Base-by-base conservation (phyloP, 2,113 vertebrate species). In the Leucoraja erinaceus region DNA sequence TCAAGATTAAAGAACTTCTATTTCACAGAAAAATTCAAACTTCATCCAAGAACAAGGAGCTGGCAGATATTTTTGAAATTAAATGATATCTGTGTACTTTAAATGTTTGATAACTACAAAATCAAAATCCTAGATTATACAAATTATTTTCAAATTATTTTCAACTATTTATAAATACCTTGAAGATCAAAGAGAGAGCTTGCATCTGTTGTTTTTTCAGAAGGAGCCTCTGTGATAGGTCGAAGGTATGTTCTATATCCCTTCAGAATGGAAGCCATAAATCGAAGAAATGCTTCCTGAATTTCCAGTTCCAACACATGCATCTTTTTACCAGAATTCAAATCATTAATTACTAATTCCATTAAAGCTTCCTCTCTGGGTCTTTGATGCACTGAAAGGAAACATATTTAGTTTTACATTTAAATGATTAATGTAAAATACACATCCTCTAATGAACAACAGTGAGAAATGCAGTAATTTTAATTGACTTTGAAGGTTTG, bases 191-290 rank as follows among this genome's bases (percentile, higher is more conserved):
- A 99, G 47, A 99, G 98, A 68, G 99, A 99, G 95, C 97, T 96
- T 84, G 98, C 98, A 93, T 99, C 98, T 5, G 99, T 99, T 90
- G 99, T 98, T 94, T 98, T 99, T 95, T 99, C 99, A 31, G 99
- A 99, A 0, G 99, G 98, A 18, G 98, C 99, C 94, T 99, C 97
- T 0, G 98, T 99, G 95, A 99, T 99, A 90, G 99, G 99, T 93
- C 97, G 96, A 94, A 99, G 96, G 84, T 98, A 99, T 31, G 97
- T 96, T 94, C 99, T 97, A 95, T 99, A 99, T 90, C 99, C 99
- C 95, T 98, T 98, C n/a, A 99, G 95, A 94, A 99, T 98, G 79
- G 98, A 98, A 4, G 98, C 99, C 99, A 99, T 99, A 95, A 99
- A 99, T 94, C 96, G 97, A 72, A 99, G 96, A 95, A 99, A 99